These are phyloP conservation scores for Castor canadensis DNA, from an alignment of 2,113 vertebrate species.

Conservation along the genomic window DNA sequence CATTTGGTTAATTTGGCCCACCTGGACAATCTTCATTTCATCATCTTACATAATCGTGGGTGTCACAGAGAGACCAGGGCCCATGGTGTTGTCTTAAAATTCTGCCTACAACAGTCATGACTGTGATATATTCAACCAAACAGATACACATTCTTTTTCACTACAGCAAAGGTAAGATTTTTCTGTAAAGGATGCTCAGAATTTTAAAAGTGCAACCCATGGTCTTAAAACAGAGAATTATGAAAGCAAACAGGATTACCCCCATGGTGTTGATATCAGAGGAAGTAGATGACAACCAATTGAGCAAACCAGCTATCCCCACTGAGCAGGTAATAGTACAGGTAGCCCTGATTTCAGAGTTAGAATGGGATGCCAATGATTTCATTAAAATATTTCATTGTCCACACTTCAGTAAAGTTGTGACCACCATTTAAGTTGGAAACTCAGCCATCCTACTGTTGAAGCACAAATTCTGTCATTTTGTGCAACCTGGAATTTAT, in stretches of 20 bases:
- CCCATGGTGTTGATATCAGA: background rate
- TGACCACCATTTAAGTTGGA: background rate
- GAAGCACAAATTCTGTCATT: background rate
- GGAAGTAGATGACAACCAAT: background rate
- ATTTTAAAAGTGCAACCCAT: background rate
- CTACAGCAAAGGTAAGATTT: background rate
- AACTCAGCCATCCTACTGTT: background rate
- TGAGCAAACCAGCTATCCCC: background rate
- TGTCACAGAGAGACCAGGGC: rapidly evolving
- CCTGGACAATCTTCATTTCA: background rate
- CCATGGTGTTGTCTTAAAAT: background rate
- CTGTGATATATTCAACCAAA: background rate
- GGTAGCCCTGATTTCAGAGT: background rate
- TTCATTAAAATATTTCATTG: conserved; percentile 39
- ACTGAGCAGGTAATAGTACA: conserved; percentile 24
- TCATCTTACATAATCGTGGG: background rate
- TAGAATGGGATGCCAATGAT: conserved; percentile 8
- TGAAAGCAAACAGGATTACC: background rate
- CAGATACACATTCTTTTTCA: background rate
- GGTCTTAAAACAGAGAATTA: conserved; percentile 40
- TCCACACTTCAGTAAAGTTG: background rate
- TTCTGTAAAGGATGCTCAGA: background rate
- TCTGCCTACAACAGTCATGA: background rate
- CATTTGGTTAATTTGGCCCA: background rate
- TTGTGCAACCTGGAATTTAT: background rate